phyloP scores from a whole-genome alignment of 2,113 vertebrate genomes.

The Gavialis gangeticus region DNA sequence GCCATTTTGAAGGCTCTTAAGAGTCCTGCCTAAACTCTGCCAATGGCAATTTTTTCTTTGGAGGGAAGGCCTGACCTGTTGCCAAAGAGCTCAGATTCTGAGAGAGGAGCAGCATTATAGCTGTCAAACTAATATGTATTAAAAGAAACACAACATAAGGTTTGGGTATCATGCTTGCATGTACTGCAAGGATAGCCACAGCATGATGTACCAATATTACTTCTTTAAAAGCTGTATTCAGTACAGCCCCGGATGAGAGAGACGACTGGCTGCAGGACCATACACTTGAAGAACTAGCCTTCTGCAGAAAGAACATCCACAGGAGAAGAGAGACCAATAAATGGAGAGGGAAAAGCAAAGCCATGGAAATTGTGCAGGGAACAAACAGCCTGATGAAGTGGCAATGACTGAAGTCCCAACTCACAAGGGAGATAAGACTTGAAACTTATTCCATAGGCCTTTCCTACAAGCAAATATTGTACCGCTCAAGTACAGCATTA shows the following conservation, averaged over 20 bases:
- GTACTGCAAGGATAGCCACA: neutral
- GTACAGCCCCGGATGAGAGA: neutral
- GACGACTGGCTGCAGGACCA: neutral
- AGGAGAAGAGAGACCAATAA: neutral
- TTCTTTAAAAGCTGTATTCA: neutral
- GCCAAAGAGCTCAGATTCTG: neutral
- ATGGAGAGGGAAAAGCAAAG: neutral
- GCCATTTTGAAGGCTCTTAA: neutral
- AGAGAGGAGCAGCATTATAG: neutral
- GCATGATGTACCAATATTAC: neutral
- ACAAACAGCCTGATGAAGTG: neutral
- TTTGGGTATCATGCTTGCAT: neutral
- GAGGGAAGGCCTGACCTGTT: neutral
- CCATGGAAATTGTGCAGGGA: neutral
- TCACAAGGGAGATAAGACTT: neutral
- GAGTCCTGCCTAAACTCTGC: neutral
- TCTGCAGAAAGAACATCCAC: neutral
- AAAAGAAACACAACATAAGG: neutral
- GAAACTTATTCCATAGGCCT: neutral
- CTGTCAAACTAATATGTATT: neutral
- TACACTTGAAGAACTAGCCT: neutral
- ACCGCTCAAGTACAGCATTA: neutral
- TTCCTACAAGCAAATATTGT: neutral
- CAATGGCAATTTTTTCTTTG: neutral
- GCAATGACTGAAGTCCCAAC: neutral